Evolutionary conservation across 2,113 vertebrate species (phyloP).

Genomic region (Anguilla rostrata): DNA sequence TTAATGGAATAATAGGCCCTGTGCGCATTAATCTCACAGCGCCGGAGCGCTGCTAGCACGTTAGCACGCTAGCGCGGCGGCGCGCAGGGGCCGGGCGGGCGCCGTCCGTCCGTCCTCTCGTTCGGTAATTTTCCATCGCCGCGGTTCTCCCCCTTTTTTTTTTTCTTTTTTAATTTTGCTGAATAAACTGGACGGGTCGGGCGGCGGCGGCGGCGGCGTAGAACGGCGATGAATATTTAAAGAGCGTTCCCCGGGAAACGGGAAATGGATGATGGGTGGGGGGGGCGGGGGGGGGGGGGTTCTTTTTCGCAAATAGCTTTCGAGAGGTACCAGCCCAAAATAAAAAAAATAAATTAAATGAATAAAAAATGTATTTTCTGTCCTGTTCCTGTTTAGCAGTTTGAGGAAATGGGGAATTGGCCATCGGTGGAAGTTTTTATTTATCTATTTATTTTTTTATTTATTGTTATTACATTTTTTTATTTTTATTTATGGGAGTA

Average conservation of each 20-base stretch:
- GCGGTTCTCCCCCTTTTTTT: no score
- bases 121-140: conserved; percentile 3
- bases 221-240: conserved; percentile 30
- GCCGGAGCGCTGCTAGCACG: no score
- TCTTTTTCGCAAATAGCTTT: not conserved
- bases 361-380: no score
- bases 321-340: not conserved
- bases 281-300: not conserved
- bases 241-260: not conserved
- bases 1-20: conserved; percentile 1
- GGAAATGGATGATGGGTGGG: not conserved
- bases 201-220: not conserved
- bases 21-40: not conserved
- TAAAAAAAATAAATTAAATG: no score
- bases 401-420: no score
- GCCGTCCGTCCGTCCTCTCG: not conserved
- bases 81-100: not conserved
- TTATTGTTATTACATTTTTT: no score
- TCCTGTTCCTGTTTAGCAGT: no score
- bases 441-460: no score
- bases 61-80: not conserved
- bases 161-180: conserved; percentile 2
- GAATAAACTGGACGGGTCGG: conserved; percentile 19
- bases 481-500: no score
- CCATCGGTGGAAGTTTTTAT: no score